Evolutionary conservation across 2,797 vertebrate species (phyloP).

Genomic region (Nasua narica): DNA sequence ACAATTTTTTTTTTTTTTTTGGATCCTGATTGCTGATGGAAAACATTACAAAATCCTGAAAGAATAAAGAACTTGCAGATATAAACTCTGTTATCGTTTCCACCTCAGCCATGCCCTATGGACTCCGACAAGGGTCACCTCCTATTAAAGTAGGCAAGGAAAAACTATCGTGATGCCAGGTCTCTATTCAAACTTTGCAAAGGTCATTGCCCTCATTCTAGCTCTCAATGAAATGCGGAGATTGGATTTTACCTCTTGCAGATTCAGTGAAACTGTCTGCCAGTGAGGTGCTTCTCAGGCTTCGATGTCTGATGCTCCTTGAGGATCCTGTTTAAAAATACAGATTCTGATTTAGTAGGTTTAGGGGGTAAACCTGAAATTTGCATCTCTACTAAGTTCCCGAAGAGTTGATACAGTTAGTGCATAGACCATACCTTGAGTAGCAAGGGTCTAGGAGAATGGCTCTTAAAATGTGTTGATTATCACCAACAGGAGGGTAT

Average conservation of each 20-base stretch:
- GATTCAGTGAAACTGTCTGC: not conserved
- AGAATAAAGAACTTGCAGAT: not conserved
- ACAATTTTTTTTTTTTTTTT: not conserved
- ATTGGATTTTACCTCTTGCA: not conserved
- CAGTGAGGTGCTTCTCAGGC: not conserved
- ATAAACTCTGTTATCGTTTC: not conserved
- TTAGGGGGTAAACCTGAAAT: not conserved
- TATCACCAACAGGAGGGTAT: not conserved
- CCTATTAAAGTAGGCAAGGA: not conserved
- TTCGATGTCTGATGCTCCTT: not conserved
- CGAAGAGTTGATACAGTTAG: not conserved
- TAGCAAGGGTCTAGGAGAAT: not conserved
- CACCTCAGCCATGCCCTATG: not conserved
- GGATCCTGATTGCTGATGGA: not conserved
- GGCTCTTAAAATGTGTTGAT: conserved; percentile 14
- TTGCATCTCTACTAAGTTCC: not conserved
- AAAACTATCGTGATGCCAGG: not conserved
- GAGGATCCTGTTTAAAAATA: conserved; percentile 3
- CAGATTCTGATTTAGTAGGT: not conserved
- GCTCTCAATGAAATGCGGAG: not conserved
- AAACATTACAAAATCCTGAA: conserved; percentile 43
- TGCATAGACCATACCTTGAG: not conserved
- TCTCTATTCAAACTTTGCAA: not conserved
- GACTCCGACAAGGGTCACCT: not conserved
- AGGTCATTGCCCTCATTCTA: not conserved